These are phyloP conservation scores for Chrysemys picta DNA, from an alignment of 2,113 vertebrate genomes.

Conservation along the genomic window DNA sequence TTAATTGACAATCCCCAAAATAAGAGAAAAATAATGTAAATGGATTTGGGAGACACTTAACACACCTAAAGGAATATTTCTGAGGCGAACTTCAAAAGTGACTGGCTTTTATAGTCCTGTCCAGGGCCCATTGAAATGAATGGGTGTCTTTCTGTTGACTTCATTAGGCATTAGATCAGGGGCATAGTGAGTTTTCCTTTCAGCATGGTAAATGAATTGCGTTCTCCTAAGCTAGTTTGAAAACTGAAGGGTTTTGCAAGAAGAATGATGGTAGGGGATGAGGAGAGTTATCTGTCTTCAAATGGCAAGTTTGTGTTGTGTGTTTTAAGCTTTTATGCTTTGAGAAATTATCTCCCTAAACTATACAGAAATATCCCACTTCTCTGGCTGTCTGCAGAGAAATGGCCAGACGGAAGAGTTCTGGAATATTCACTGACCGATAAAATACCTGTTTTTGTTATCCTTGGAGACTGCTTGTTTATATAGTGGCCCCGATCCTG, in stretches of 20 bases:
- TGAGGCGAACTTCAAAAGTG: neutral
- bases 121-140: neutral
- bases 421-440: neutral
- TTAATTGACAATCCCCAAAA: neutral
- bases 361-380: neutral
- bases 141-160: neutral
- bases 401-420: neutral
- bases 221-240: neutral
- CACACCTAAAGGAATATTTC: neutral
- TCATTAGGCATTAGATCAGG: neutral
- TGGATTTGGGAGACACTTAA: neutral
- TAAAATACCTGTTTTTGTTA: neutral
- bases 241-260: neutral
- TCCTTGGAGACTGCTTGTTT: neutral
- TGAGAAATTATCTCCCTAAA: neutral
- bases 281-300: neutral
- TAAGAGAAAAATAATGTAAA: neutral
- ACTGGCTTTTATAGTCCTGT: neutral
- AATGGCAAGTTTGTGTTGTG: neutral
- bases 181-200: neutral
- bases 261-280: neutral
- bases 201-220: neutral
- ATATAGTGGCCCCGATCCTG: neutral
- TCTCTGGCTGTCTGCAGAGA: neutral
- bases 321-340: neutral